Base-by-base conservation (phyloP, 2,888 invertebrate species). In the Amaurobius ferox region DNA sequence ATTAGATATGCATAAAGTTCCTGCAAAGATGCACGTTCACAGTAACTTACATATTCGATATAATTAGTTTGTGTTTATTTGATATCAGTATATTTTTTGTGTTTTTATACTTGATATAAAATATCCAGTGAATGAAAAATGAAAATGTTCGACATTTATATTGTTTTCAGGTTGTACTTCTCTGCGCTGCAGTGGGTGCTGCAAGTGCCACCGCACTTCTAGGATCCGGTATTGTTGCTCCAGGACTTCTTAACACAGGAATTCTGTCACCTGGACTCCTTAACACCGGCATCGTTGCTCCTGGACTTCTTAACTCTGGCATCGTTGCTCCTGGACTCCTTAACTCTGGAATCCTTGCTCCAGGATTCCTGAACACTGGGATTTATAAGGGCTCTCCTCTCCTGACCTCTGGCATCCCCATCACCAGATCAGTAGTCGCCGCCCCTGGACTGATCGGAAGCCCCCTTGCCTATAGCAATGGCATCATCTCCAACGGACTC, bases 401-500 rank as follows among this genome's bases (percentile, higher is more conserved):
- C 28, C 30, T 29, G 2, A 67, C 55, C 16, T 68, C 80, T 3
- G 74, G 79, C 23, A 67, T 66, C 26, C 26, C 73, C 48, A n/a
- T n/a, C n/a, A n/a, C n/a, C 29, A 44, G 71, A 19, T 9, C 74
- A 1, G 68, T 80, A 16, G 61, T 67, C 26, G 19, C 74, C 39
- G 11, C 35, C 1, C 68, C 61, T n/a, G 11, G 73, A n/a, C n/a
- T n/a, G n/a, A n/a, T n/a, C n/a, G 62, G 44, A 23, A 3, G 23
- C 1, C 23, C 55, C 5, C 23, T 55, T 6, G 44, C 35, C 6
- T 23, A 32, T 2, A 77, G 19, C 28, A n/a, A 48, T 40, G 67
- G 67, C 5, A 6, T 74, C n/a, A 35, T 74, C 19, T 19, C 28
- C n/a, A 73, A 62, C 16, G 79, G 79, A n/a, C 6, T 72, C 5